Evolutionary conservation across 2,888 invertebrate species (phyloP).

Genomic region (Meteorus cinctellus): DNA sequence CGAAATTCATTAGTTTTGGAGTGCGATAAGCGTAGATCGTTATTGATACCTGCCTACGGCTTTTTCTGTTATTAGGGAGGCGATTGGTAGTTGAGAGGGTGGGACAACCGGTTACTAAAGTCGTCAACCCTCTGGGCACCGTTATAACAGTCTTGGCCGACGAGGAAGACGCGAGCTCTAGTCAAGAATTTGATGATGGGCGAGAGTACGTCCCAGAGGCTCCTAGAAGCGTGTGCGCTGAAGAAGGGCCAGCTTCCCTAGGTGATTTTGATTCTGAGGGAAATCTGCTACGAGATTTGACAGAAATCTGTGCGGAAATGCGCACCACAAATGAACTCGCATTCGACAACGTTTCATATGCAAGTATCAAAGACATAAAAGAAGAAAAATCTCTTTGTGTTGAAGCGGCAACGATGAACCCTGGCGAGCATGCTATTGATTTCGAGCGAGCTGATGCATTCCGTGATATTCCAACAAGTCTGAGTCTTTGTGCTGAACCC

Average conservation of each 20-base stretch:
- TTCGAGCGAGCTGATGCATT: conserved; percentile 67
- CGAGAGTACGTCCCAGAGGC: conserved; percentile 59
- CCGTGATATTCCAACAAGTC: conserved; percentile 66
- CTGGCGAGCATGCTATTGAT: conserved; percentile 58
- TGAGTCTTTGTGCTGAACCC: conserved; percentile 67
- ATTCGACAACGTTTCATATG: conserved; percentile 67
- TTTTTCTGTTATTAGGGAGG: conserved; percentile 85
- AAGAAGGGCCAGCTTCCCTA: conserved; percentile 68
- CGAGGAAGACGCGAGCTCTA: conserved; percentile 68
- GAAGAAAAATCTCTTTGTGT: conserved; percentile 65
- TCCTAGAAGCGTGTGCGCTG: conserved; percentile 67
- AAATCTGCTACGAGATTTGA: conserved; percentile 65
- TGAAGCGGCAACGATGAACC: conserved; percentile 57
- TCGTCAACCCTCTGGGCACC: conserved; percentile 86
- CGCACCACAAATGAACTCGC: conserved; percentile 67
- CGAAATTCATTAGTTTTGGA: conserved; percentile 39
- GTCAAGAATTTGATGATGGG: conserved; percentile 63
- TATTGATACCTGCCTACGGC: conserved; percentile 86
- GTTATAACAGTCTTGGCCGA: conserved; percentile 77
- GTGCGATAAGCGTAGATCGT: conserved; percentile 54
- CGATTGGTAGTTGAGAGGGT: conserved; percentile 74
- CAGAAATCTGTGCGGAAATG: conserved; percentile 71
- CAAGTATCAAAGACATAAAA: conserved; percentile 66
- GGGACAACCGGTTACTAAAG: conserved; percentile 78
- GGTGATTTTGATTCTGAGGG: conserved; percentile 64